Evolutionary conservation across 2,113 vertebrate genomes (phyloP).

Genomic region (Nannobrachium achirus): DNA sequence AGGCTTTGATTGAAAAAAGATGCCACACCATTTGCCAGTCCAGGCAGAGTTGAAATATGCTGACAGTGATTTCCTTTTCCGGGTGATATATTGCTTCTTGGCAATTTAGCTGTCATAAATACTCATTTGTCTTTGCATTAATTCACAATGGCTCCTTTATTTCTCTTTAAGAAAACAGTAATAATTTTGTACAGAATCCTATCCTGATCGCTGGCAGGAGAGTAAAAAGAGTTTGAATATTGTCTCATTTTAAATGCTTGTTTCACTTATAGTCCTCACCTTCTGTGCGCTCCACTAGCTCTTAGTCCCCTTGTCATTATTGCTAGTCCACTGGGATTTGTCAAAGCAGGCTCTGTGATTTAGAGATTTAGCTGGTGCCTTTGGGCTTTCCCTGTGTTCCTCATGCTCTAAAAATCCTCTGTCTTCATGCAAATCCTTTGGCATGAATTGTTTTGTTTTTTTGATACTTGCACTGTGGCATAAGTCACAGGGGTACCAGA

Average conservation of each 20-base stretch:
- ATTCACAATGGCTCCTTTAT: conserved; percentile 11
- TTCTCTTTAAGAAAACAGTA: background rate
- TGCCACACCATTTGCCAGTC: background rate
- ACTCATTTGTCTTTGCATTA: conserved; percentile 1
- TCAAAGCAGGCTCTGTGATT: conserved; percentile 30
- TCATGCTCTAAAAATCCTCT: conserved; percentile 17
- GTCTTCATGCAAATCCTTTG: conserved; percentile 25
- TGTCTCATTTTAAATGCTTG: conserved; percentile 21
- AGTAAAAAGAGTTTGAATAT: conserved; percentile 4
- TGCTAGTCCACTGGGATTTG: conserved; percentile 37
- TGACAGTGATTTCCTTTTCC: conserved; percentile 15
- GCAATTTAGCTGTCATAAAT: conserved; percentile 3
- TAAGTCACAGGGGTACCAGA: background rate
- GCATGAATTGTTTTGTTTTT: conserved; percentile 5
- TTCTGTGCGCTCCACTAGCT: background rate
- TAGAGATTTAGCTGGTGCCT: conserved; percentile 39
- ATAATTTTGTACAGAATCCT: conserved; percentile 10
- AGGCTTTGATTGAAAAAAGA: background rate
- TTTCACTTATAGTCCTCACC: conserved; percentile 31
- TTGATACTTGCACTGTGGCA: conserved; percentile 12
- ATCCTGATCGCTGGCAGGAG: background rate
- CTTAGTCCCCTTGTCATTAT: conserved; percentile 33
- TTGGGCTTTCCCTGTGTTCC: conserved; percentile 16
- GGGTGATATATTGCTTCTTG: conserved; percentile 4
- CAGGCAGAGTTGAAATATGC: conserved; percentile 2